Percentiles rank a stretch among this genome's conserved stretches.
Evolutionary conservation across 2,797 vertebrate species (phyloP).

Genomic region (Onychomys leucogaster): DNA sequence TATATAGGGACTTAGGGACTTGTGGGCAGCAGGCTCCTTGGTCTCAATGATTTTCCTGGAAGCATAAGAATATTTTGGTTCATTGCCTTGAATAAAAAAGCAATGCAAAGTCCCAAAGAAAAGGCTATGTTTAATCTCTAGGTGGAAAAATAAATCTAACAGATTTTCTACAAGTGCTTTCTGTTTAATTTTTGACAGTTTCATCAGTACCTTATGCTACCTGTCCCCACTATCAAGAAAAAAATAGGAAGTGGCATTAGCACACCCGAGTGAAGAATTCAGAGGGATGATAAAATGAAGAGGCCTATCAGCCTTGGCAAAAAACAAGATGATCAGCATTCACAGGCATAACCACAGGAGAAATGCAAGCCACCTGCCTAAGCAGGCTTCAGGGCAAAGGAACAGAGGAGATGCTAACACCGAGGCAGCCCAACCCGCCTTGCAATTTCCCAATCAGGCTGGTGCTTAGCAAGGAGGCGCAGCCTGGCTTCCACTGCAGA

Average conservation of each 20-base stretch:
- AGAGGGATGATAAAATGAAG: conserved; percentile 22
- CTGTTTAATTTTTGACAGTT: conserved; percentile 65
- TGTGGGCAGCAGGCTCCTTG: not conserved
- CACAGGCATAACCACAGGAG: conserved; percentile 75
- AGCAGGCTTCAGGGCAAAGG: conserved; percentile 67
- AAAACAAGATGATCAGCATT: conserved; percentile 77
- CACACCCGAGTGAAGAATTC: conserved; percentile 32
- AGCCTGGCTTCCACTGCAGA: conserved; percentile 30
- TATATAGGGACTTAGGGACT: not conserved
- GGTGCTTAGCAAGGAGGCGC: not conserved
- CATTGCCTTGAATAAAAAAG: conserved; percentile 29
- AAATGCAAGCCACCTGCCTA: conserved; percentile 66
- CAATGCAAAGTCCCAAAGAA: not conserved
- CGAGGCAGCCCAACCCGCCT: conserved; percentile 34
- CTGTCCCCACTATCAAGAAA: conserved; percentile 54
- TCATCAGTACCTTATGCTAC: conserved; percentile 52
- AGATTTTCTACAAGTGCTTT: conserved; percentile 32
- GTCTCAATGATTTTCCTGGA: not conserved
- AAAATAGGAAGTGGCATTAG: conserved; percentile 47
- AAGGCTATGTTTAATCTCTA: conserved; percentile 29
- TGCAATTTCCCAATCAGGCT: conserved; percentile 52
- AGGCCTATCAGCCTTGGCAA: conserved; percentile 73
- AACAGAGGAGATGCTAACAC: conserved; percentile 62
- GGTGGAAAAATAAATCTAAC: not conserved
- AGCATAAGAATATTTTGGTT: not conserved